Evolutionary conservation across 2,888 invertebrate species (phyloP), one percentile per base, ranked within the genome.

Genomic region (Phaedon cochleariae): DNA sequence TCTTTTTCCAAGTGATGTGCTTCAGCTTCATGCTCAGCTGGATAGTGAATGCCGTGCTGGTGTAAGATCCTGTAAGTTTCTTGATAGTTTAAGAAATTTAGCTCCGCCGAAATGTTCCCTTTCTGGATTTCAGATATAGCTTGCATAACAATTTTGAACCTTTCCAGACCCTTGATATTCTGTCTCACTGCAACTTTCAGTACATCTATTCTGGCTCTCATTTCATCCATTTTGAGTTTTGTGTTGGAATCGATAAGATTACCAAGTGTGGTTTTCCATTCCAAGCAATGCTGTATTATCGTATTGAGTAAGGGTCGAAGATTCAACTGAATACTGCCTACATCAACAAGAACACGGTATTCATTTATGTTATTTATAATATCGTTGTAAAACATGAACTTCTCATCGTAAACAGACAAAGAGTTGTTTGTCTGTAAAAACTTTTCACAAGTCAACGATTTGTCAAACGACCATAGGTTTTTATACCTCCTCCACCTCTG

Each of bases 131-230:
- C 87, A 0, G 90, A 85, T 65, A 97, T 95, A 0, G 94, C 91
- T 70, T 91, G 90, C 90, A 96, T 91, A 1, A 96, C 92, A 65
- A 89, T 84, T 81, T 95, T 96, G 78, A 96, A 93, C 76, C 92
- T 90, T 60, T 92, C 92, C 48, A 96, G 82, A 4, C 91, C 91
- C 74, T 89, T 90, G 31, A 96, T 93, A 59, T 90, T 90, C 80
- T 90, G 87, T 73, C 94, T 91, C 29, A 96, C 86, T 59, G 92
- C 90, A 62, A 83, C 79, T 46, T 89, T 88, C 20, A 83, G 69
- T 15, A 77, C 75, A 79, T 91, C 90, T 58, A 96, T 90, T 73
- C 87, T 88, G 67, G 86, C 86, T 75, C 89, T 89, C 78, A 95
- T 85, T 49, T 87, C 86, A 48, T 85, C 84, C 89, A 95, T 93